Evolutionary conservation across 1,140 invertebrate species (phyloP).

Genomic region (Drosophila azteca): DNA sequence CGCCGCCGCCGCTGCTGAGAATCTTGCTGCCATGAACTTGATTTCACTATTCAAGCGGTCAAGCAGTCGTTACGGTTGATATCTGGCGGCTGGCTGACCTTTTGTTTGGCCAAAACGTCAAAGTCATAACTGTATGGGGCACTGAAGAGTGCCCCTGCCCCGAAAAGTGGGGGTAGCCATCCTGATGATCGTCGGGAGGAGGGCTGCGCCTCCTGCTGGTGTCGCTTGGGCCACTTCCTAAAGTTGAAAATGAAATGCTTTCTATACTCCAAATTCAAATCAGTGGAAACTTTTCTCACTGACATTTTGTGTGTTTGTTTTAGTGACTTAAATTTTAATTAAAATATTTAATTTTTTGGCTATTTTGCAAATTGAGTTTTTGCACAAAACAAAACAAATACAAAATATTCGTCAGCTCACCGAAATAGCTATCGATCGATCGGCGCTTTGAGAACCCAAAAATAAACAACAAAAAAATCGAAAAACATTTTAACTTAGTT

Average conservation of each 20-base stretch:
- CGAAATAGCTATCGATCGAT: constrained; percentile 54
- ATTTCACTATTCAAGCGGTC: constrained; percentile 40
- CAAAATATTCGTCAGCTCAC: constrained; percentile 50
- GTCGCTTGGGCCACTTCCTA: too few species aligned
- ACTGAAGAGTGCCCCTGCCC: too few species aligned
- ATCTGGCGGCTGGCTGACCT: constrained; percentile 49
- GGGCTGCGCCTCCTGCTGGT: too few species aligned
- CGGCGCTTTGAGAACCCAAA: constrained; percentile 45
- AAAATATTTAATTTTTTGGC: constrained; percentile 51
- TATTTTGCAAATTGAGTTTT: constrained; percentile 40
- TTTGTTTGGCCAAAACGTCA: constrained; percentile 33
- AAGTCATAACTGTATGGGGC: background rate
- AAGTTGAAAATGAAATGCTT: too few species aligned
- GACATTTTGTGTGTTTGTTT: constrained; percentile 3
- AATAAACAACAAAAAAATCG: constrained; percentile 26
- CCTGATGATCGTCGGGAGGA: too few species aligned
- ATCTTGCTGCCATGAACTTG: constrained; percentile 43
- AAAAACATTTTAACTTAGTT: constrained; percentile 73
- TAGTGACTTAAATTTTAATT: constrained; percentile 41
- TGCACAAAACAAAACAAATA: constrained; percentile 15
- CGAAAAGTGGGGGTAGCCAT: background rate
- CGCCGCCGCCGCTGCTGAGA: constrained; percentile 15
- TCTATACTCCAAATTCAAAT: constrained; percentile 3
- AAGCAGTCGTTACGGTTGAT: constrained; percentile 58
- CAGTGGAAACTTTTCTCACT: constrained; percentile 22